Conservation (phyloP, 2,113 vertebrate species). For the Pyrgilauda ruficollis region DNA sequence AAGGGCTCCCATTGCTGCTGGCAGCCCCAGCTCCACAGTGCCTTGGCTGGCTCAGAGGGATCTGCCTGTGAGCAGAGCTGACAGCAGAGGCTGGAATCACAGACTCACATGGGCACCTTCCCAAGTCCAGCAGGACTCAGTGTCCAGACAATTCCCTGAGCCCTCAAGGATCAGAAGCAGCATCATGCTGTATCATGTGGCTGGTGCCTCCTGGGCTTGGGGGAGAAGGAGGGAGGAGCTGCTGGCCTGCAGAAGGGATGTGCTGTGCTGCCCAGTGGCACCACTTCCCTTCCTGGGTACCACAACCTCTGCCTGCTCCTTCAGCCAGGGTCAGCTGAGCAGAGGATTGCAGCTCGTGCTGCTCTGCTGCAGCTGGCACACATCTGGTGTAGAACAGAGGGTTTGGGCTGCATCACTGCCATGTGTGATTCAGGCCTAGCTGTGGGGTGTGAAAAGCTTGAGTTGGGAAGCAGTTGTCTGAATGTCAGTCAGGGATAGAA, state of each 20-base stretch:
- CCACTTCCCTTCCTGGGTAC: fast-evolving
- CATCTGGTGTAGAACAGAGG: not conserved
- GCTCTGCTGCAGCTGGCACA: constrained; percentile 1
- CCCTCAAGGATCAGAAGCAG: not conserved
- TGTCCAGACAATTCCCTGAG: not conserved
- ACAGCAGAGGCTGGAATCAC: not conserved
- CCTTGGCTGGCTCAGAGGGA: not conserved
- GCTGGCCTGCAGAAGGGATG: not conserved
- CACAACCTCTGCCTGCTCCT: not conserved
- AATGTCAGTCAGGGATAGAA: not conserved
- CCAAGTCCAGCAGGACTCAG: not conserved
- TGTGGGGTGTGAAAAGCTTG: not conserved
- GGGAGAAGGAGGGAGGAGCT: not conserved
- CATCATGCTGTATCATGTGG: not conserved
- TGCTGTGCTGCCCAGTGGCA: not conserved
- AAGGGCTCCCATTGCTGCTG: not conserved
- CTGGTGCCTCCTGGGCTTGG: not conserved
- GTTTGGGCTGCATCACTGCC: not conserved
- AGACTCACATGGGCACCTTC: not conserved
- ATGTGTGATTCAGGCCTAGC: not conserved
- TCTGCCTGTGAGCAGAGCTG: constrained; percentile 9
- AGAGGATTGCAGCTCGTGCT: fast-evolving
- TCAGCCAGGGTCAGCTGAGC: not conserved
- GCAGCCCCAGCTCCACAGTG: not conserved
- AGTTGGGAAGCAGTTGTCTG: not conserved